Evolutionary conservation across 2,113 vertebrate species (phyloP).

Genomic region (Hemicordylus capensis): DNA sequence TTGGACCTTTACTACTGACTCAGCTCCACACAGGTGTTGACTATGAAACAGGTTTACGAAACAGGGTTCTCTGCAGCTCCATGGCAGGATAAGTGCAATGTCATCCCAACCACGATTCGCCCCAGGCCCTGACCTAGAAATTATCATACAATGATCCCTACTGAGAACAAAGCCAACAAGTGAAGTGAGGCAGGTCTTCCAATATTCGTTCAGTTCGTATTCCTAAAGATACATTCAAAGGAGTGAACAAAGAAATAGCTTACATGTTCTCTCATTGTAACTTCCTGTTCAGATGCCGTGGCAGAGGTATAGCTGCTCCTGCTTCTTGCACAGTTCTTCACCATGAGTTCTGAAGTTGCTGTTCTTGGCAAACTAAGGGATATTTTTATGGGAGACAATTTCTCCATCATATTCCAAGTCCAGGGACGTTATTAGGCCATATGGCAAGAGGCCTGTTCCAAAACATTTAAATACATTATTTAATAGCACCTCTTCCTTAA

Average conservation of each 20-base stretch:
- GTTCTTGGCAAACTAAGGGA: background rate
- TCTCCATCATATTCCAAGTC: too few species aligned
- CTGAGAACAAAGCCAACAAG: background rate
- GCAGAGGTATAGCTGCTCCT: background rate
- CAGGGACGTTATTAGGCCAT: background rate
- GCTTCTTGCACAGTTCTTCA: background rate
- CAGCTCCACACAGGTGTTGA: too few species aligned
- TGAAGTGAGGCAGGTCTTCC: background rate
- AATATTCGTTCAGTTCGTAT: background rate
- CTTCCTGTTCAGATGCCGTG: background rate
- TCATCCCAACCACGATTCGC: too few species aligned
- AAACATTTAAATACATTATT: background rate
- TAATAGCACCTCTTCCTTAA: background rate
- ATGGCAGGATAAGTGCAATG: too few species aligned
- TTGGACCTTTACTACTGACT: too few species aligned
- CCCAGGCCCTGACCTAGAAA: background rate
- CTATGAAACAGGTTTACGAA: too few species aligned
- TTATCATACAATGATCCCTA: background rate
- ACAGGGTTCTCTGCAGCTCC: too few species aligned
- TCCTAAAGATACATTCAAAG: background rate
- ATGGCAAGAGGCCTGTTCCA: background rate
- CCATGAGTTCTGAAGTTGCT: background rate
- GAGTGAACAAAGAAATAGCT: background rate
- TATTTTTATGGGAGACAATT: background rate
- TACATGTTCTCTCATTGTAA: background rate